Evolutionary conservation across 2,797 vertebrate genomes (phyloP).

Genomic region (Bradypodion pumilum): DNA sequence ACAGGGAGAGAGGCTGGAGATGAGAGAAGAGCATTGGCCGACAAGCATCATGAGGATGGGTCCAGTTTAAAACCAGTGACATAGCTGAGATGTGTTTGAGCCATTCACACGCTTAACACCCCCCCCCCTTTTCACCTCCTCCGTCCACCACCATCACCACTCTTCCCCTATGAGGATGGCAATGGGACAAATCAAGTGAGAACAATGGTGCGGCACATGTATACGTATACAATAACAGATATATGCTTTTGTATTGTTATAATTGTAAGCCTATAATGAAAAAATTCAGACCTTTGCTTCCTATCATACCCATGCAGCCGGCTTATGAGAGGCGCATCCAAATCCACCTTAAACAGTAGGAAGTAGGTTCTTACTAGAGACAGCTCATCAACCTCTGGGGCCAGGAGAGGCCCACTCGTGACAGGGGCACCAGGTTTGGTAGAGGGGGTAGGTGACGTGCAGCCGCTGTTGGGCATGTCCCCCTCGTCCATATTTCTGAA

Average conservation of each 20-base stretch:
- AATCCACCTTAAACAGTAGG: conserved; percentile 81
- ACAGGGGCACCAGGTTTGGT: conserved; percentile 78
- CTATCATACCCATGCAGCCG: conserved; percentile 81
- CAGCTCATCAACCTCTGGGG: conserved; percentile 87
- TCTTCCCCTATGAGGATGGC: conserved; percentile 60
- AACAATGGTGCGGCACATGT: conserved; percentile 69
- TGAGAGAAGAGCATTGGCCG: neutral
- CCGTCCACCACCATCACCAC: conserved; percentile 43
- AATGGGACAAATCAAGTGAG: conserved; percentile 64
- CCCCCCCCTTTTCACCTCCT: conserved; percentile 41
- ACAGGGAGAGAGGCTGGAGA: neutral
- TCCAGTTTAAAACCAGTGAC: too few species aligned
- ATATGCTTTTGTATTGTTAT: conserved; percentile 73
- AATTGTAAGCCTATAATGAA: conserved; percentile 86
- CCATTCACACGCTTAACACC: neutral
- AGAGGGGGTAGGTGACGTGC: conserved; percentile 70
- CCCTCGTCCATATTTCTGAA: conserved; percentile 88
- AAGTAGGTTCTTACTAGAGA: conserved; percentile 91
- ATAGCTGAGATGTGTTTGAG: neutral
- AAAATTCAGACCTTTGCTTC: conserved; percentile 88
- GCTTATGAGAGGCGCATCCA: conserved; percentile 81
- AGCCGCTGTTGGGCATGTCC: conserved; percentile 70
- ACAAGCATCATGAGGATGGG: neutral
- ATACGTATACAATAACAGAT: conserved; percentile 73
- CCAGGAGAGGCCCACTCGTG: conserved; percentile 72